Base-by-base conservation (phyloP, 2,113 vertebrate species). In the Aegithalos caudatus region DNA sequence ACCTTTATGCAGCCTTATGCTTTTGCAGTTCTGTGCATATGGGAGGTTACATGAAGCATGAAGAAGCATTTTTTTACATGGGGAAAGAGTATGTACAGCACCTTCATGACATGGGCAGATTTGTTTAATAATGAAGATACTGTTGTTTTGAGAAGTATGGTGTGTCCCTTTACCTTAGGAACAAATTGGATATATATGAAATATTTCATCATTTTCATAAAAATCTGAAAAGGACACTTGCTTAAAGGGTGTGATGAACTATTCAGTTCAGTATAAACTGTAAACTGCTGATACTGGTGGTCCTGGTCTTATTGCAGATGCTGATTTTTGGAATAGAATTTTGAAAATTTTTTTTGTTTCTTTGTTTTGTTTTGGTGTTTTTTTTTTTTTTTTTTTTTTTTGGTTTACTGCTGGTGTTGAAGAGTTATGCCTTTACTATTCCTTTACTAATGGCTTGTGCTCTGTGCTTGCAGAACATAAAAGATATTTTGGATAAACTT, bases 401-500 rank as follows among this genome's bases (percentile, higher is more conserved):
- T 12, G n/a, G 12, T 54, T 65, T 65, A 22, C 7, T 88, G 10
- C 38, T 88, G 17, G 2, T 60, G 7, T 74, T 88, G 45, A 79
- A n/a, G n/a, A n/a, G n/a, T n/a, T n/a, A n/a, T n/a, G n/a, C n/a
- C n/a, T n/a, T n/a, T n/a, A n/a, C n/a, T n/a, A n/a, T n/a, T n/a
- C n/a, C 45, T 87, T 60, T 89, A 42, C 73, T 81, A 22, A 76
- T 72, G 18, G 2, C 9, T 77, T 69, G 27, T 84, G 24, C 64
- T 22, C n/a, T 95, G 7, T 97, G 14, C 81, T 95, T 83, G 42
- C 92, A 99, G 99, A 98, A 96, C 64, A 97, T 99, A 95, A 99
- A 98, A 96, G 98, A 99, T 57, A 98, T 96, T 76, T 97, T 99
- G 95, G 99, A 99, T 88, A 98, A 62, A 82, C 97, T 99, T 4